A percentile compares a stretch with the other conserved stretches of the same genome.
Evolutionary conservation across 2,113 vertebrate species (phyloP).

Genomic region (Sclerurus mexicanus): DNA sequence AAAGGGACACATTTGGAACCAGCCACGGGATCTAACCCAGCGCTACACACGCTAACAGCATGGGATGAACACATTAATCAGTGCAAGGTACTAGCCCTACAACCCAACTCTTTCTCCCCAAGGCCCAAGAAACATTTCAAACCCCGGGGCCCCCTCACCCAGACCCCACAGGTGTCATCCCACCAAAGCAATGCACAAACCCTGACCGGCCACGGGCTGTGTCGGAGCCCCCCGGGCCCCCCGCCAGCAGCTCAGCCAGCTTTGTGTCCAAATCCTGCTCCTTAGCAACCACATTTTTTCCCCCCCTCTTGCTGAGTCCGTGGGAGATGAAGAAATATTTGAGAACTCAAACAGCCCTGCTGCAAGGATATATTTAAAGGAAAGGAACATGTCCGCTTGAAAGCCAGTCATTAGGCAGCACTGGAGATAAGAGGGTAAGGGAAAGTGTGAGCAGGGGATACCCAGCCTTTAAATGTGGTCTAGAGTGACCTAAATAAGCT

Average conservation of each 20-base stretch:
- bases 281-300: constrained; percentile 55
- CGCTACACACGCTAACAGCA: background rate
- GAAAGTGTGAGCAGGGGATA: background rate
- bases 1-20: rapidly evolving
- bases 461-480: background rate
- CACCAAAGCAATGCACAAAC: background rate
- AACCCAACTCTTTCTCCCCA: background rate
- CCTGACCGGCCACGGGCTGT: background rate
- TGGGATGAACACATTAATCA: background rate
- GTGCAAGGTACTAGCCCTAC: rapidly evolving
- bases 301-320: background rate
- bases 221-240: background rate
- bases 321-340: constrained; percentile 49
- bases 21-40: background rate
- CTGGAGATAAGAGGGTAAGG: background rate
- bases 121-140: background rate
- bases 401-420: background rate
- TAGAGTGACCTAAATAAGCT: constrained; percentile 25
- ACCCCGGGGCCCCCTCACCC: background rate
- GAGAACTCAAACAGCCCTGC: constrained; percentile 4
- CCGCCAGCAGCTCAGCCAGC: constrained; percentile 1
- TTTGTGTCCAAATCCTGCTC: constrained; percentile 56
- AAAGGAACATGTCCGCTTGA: background rate
- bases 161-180: background rate
- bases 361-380: background rate